A percentile compares a stretch with the other conserved stretches of the same genome.
Conservation (phyloP, 2,797 vertebrate genomes). For the Anguilla megastoma region DNA sequence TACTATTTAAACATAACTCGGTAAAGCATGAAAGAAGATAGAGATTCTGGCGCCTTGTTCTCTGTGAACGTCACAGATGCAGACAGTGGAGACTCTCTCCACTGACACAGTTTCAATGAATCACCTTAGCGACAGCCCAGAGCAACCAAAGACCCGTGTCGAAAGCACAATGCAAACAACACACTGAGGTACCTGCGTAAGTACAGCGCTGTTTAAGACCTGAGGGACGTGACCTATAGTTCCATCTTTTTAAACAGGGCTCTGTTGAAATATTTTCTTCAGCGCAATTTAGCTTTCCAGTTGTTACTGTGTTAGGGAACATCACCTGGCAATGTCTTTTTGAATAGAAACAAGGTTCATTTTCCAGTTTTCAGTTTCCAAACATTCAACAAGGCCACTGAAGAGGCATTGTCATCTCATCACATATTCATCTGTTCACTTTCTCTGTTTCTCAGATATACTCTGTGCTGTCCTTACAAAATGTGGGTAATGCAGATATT, state of each 20-base stretch:
- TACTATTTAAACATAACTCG: conserved; percentile 36
- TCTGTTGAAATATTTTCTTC: conserved; percentile 26
- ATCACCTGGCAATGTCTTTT: background rate
- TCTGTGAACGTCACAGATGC: background rate
- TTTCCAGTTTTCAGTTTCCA: conserved; percentile 17
- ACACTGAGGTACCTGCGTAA: background rate
- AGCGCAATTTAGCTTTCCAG: background rate
- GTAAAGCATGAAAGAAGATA: conserved; percentile 20
- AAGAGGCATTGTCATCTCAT: background rate
- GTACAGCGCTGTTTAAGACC: background rate
- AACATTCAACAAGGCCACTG: background rate
- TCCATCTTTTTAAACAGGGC: background rate
- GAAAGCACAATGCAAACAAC: background rate
- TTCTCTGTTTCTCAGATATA: background rate
- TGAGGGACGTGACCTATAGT: background rate
- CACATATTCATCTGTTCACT: background rate
- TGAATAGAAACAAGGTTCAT: conserved; percentile 10
- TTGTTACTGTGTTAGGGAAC: conserved; percentile 7
- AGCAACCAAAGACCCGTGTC: background rate
- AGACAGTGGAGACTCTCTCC: background rate
- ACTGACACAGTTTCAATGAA: background rate
- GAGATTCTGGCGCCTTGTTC: background rate
- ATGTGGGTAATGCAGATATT: background rate
- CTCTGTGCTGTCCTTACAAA: background rate
- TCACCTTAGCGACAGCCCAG: conserved; percentile 2